These are phyloP conservation scores for Drosophila micromelanica DNA, from an alignment of 1,140 invertebrate genomes.

Conservation along the genomic window DNA sequence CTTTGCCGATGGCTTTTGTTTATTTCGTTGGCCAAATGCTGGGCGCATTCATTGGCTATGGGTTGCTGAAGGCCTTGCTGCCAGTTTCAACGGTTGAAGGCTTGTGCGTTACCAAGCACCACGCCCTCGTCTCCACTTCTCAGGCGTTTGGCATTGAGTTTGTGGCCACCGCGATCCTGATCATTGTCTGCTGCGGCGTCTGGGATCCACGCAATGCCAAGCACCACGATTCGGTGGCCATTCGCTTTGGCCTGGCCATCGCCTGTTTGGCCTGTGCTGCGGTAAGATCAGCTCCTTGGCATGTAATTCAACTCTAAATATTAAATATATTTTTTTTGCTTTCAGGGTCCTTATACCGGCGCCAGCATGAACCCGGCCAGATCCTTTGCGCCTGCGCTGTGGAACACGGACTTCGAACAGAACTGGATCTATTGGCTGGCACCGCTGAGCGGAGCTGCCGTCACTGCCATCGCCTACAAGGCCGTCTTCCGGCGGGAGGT, in stretches of 20 bases:
- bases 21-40: constrained; percentile 90
- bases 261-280: constrained; percentile 87
- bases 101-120: constrained; percentile 87
- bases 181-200: constrained; percentile 87
- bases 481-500: constrained; percentile 85
- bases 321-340: background rate
- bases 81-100: constrained; percentile 80
- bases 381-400: constrained; percentile 90
- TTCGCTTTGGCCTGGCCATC: constrained; percentile 88
- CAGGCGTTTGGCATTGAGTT: constrained; percentile 87
- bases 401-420: constrained; percentile 87
- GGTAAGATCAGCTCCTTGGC: constrained; percentile 52
- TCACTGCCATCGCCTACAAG: constrained; percentile 87
- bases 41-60: constrained; percentile 89
- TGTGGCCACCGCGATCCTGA: constrained; percentile 86
- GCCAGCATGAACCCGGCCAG: constrained; percentile 93
- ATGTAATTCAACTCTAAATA: background rate
- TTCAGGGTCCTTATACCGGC: constrained; percentile 90
- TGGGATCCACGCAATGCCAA: constrained; percentile 87
- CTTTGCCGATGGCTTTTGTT: constrained; percentile 88
- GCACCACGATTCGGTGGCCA: constrained; percentile 86
- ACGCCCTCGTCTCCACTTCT: constrained; percentile 79
- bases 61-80: constrained; percentile 87
- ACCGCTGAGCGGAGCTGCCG: constrained; percentile 86
- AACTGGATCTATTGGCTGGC: constrained; percentile 94